Evolutionary conservation across 2,113 vertebrate genomes (phyloP), one percentile per base, ranked within the genome.

Genomic region (Stigmatopora nigra): DNA sequence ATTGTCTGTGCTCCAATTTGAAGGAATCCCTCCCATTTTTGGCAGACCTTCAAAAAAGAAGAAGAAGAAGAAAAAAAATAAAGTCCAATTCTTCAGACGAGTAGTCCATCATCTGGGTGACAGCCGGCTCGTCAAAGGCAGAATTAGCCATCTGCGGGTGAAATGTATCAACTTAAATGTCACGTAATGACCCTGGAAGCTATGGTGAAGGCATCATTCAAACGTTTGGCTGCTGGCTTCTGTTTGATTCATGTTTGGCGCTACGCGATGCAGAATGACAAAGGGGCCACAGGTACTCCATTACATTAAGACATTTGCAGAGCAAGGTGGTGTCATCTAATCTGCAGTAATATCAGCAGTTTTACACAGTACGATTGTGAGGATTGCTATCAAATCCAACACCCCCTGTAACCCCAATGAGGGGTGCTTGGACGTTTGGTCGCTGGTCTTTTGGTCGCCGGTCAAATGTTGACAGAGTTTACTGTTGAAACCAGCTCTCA

Each of bases 101-200:
- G 52, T 61, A 75, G 82, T 86, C 77, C 60, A 86, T 81, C 84
- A 83, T 66, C 51, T 48, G n/a, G 64, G 80, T 69, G 65, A 66
- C 10, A 57, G 67, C 56, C 13, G 64, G 65, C 71, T 69, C 75
- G 82, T 83, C 80, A 81, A 63, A 63, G 22, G 70, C 63, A 78
- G 85, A 87, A 87, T 85, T 86, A 86, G 76, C 75, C 69, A 68
- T 85, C 80, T 63, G 79, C 78, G 73, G 74, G 73, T 71, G 69
- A 63, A 63, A 87, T 86, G 73, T 68, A 86, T 87, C 86, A 84
- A 75, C 70, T 70, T 78, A 80, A 83, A 80, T 78, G 79, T 85
- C 84, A 82, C 73, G 74, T 86, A 88, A 85, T 78, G 84, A 86
- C 85, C 85, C 79, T 71, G 78, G 48, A 71, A 80, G 75, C 76